These are phyloP conservation scores for Barnardius zonarius DNA, from an alignment of 2,113 vertebrate genomes.

Conservation along the genomic window DNA sequence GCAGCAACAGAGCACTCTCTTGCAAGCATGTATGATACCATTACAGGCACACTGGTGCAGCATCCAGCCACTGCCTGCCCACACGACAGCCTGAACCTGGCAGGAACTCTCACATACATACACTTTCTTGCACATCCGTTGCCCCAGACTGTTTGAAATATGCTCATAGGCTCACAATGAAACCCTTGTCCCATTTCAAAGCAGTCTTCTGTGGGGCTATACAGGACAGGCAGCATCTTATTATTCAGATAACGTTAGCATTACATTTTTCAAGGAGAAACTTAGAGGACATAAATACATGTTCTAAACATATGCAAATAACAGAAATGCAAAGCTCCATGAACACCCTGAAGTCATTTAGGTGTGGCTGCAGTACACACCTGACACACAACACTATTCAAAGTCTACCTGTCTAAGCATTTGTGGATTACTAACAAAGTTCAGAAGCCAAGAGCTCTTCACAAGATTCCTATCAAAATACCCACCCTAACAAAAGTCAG, in stretches of 20 bases:
- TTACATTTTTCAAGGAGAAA: not conserved
- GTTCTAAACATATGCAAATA: not conserved
- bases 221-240: not conserved
- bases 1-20: not conserved
- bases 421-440: not conserved
- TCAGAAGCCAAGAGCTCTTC: not conserved
- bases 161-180: not conserved
- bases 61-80: not conserved
- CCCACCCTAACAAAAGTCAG: not conserved
- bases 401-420: not conserved
- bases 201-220: not conserved
- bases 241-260: not conserved
- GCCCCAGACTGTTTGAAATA: conserved; percentile 9
- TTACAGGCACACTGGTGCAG: rapidly evolving
- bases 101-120: not conserved
- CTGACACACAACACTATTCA: not conserved
- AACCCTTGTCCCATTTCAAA: not conserved
- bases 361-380: not conserved
- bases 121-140: not conserved
- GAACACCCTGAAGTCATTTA: not conserved
- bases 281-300: not conserved
- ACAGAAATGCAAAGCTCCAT: not conserved
- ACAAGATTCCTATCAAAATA: not conserved
- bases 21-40: not conserved
- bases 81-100: not conserved